Conservation (phyloP, 2,888 invertebrate genomes). For the Ellobium chinense region DNA sequence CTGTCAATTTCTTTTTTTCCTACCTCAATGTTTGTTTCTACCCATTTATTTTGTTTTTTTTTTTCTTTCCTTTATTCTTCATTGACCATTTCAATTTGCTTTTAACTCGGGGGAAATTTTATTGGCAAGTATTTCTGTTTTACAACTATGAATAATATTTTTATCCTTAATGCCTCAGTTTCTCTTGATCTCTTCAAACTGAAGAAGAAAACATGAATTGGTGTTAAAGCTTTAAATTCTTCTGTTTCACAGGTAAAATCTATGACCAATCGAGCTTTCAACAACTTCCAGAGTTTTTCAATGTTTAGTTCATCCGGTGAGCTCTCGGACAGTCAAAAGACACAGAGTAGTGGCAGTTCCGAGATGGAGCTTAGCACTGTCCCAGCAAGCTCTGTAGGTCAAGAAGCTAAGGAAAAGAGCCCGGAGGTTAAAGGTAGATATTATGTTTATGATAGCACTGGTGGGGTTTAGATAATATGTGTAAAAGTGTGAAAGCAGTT, state of each 20-base stretch:
- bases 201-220: neutral
- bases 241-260: slow-evolving; percentile 41
- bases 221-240: neutral
- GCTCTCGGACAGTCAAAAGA: neutral
- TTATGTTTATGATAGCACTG: too few species aligned
- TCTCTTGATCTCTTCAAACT: too few species aligned
- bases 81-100: neutral
- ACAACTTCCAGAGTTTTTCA: slow-evolving; percentile 26
- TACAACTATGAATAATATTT: too few species aligned
- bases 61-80: neutral
- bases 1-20: neutral
- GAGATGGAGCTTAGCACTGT: too few species aligned
- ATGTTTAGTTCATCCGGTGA: slow-evolving; percentile 11
- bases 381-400: too few species aligned
- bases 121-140: too few species aligned
- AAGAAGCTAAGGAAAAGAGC: too few species aligned
- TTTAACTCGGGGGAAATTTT: too few species aligned
- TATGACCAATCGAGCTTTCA: slow-evolving; percentile 16
- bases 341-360: neutral
- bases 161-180: too few species aligned
- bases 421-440: too few species aligned
- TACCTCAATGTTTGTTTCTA: neutral
- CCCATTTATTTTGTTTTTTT: neutral
- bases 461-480: too few species aligned
- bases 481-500: too few species aligned